Conservation (phyloP, 2,113 vertebrate species). For the Thalassoma bifasciatum region DNA sequence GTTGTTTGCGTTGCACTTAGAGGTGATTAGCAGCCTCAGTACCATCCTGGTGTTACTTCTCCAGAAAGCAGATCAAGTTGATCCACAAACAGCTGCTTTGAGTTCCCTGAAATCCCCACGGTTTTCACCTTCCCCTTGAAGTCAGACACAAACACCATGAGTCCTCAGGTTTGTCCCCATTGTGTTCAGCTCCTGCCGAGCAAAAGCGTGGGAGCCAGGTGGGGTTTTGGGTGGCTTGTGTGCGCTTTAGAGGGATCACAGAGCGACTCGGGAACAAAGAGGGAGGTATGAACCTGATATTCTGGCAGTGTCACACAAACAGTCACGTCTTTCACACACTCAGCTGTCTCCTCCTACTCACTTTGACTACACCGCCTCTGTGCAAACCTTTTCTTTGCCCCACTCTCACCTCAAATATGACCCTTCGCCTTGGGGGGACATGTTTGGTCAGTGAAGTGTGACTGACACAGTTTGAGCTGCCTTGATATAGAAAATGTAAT, state of each 20-base stretch:
- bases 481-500: too few species aligned
- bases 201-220: conserved; percentile 57
- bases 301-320: conserved; percentile 68
- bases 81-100: conserved; percentile 66
- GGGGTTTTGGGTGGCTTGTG: conserved; percentile 74
- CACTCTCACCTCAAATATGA: conserved; percentile 25
- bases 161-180: conserved; percentile 45
- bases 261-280: conserved; percentile 71
- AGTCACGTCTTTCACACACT: conserved; percentile 58
- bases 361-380: conserved; percentile 45
- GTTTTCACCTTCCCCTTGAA: conserved; percentile 62
- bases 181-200: conserved; percentile 46
- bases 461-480: conserved; percentile 10
- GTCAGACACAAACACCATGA: conserved; percentile 58
- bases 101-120: conserved; percentile 44
- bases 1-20: conserved; percentile 4
- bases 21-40: conserved; percentile 13
- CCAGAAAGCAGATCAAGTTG: conserved; percentile 37
- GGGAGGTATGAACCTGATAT: conserved; percentile 76
- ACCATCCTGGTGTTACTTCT: not conserved
- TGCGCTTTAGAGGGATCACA: conserved; percentile 60
- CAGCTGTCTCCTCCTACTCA: conserved; percentile 34
- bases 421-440: conserved; percentile 47
- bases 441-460: conserved; percentile 48
- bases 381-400: conserved; percentile 34